These are phyloP conservation scores for Cheilosia pagana DNA, from an alignment of 2,888 invertebrate genomes.

Conservation along the genomic window DNA sequence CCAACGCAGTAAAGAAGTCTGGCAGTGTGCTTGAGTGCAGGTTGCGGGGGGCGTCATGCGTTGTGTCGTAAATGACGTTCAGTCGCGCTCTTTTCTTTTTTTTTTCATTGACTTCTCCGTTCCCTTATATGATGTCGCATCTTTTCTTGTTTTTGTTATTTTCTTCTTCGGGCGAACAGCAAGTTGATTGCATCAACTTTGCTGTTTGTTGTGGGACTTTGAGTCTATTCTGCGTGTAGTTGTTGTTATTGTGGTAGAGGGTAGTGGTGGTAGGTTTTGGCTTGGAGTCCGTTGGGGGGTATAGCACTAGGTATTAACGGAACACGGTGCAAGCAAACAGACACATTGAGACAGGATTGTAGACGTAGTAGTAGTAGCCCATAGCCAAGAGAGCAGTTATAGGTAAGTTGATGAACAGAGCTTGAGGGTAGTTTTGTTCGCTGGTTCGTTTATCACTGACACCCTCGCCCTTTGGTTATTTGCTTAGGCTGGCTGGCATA, in stretches of 20 bases:
- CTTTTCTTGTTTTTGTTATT: slow-evolving; percentile 78
- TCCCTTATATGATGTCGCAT: not conserved
- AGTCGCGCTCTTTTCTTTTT: slow-evolving; percentile 77
- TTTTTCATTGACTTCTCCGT: slow-evolving; percentile 7
- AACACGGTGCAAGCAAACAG: slow-evolving; percentile 39
- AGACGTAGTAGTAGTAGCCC: slow-evolving; percentile 39
- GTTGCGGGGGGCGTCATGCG: slow-evolving; percentile 56
- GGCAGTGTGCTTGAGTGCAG: slow-evolving; percentile 43
- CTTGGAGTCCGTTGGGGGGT: slow-evolving; percentile 46
- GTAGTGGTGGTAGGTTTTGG: slow-evolving; percentile 26
- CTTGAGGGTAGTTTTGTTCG: slow-evolving; percentile 66
- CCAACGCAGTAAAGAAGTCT: slow-evolving; percentile 52
- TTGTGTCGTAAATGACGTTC: slow-evolving; percentile 70
- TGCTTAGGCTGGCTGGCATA: slow-evolving; percentile 53
- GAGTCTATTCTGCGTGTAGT: slow-evolving; percentile 39
- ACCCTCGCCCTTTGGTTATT: slow-evolving; percentile 60
- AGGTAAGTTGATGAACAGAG: slow-evolving; percentile 70
- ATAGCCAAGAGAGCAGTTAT: slow-evolving; percentile 71
- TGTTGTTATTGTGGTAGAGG: slow-evolving; percentile 25
- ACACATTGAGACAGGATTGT: slow-evolving; percentile 49
- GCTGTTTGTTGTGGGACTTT: slow-evolving; percentile 73
- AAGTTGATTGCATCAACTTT: slow-evolving; percentile 75
- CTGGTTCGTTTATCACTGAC: slow-evolving; percentile 55
- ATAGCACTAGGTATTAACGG: slow-evolving; percentile 58
- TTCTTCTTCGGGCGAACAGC: slow-evolving; percentile 66